Evolutionary conservation across 2,797 vertebrate genomes (phyloP).

Genomic region (Telmatherina bonti): DNA sequence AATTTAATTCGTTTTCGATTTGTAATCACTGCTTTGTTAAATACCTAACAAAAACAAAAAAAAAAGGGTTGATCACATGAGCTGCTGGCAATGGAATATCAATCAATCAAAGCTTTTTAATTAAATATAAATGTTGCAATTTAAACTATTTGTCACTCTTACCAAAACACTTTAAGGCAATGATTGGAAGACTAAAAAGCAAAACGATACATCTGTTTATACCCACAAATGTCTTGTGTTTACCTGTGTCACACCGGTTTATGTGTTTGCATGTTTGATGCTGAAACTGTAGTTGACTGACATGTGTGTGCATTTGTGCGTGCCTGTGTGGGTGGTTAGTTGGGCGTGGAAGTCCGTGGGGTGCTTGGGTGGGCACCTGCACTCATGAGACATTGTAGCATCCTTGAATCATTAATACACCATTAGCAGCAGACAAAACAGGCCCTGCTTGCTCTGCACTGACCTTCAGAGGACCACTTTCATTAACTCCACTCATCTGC

Average conservation of each 20-base stretch:
- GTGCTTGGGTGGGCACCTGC: constrained; percentile 47
- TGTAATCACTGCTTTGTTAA: constrained; percentile 41
- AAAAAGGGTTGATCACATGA: constrained; percentile 36
- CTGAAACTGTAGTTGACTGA: constrained; percentile 37
- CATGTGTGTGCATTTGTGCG: constrained; percentile 8
- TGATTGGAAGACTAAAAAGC: constrained; percentile 5
- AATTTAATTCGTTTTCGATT: constrained; percentile 32
- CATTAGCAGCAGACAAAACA: constrained; percentile 74
- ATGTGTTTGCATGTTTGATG: constrained; percentile 43
- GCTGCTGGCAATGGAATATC: constrained; percentile 37
- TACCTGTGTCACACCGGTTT: constrained; percentile 5
- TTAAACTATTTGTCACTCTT: constrained; percentile 33
- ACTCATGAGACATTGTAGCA: constrained; percentile 39
- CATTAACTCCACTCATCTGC: constrained; percentile 73
- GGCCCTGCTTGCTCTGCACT: constrained; percentile 53
- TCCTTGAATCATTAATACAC: constrained; percentile 80
- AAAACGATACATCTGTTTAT: constrained; percentile 17
- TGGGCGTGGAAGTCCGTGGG: constrained; percentile 24
- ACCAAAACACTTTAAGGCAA: constrained; percentile 20
- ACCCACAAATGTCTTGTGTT: constrained; percentile 38
- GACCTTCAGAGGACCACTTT: constrained; percentile 77
- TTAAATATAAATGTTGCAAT: constrained; percentile 38
- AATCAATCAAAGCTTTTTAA: constrained; percentile 54
- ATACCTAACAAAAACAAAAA: constrained; percentile 36
- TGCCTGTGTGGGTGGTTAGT: neutral